Percentiles rank a stretch among this genome's conserved stretches.
Evolutionary conservation across 2,797 vertebrate genomes (phyloP).

Genomic region (Falco rusticolus): DNA sequence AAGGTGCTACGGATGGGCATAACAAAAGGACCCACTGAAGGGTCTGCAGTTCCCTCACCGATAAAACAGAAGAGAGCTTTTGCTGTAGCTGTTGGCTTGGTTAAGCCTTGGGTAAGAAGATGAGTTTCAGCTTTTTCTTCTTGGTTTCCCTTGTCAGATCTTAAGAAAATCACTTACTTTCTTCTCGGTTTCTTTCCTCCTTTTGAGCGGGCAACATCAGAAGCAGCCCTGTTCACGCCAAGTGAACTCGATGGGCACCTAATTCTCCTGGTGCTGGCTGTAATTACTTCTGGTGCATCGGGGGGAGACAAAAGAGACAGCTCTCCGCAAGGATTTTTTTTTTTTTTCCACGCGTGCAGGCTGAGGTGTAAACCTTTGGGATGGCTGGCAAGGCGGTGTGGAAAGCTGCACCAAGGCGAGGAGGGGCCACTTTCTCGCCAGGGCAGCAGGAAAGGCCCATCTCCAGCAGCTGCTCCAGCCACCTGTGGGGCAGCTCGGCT

Average conservation of each 20-base stretch:
- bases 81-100: not conserved
- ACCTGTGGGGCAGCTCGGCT: not conserved
- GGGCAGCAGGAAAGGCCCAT: not conserved
- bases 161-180: not conserved
- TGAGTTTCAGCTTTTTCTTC: not conserved
- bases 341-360: not conserved
- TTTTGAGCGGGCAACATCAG: not conserved
- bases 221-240: not conserved
- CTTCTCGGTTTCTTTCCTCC: not conserved
- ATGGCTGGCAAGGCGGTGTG: not conserved
- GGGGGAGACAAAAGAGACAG: not conserved
- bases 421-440: fast-evolving
- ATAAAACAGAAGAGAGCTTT: not conserved
- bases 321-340: not conserved
- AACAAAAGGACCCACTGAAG: not conserved
- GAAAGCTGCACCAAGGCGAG: not conserved
- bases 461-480: not conserved
- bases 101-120: not conserved
- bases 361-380: not conserved
- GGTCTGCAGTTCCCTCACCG: fast-evolving
- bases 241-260: not conserved
- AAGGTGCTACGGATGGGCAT: not conserved
- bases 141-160: not conserved
- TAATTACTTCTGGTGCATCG: not conserved
- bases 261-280: not conserved